These are phyloP conservation scores for Polyommatus iphigenia DNA, from an alignment of 2,888 invertebrate species.

Conservation along the genomic window DNA sequence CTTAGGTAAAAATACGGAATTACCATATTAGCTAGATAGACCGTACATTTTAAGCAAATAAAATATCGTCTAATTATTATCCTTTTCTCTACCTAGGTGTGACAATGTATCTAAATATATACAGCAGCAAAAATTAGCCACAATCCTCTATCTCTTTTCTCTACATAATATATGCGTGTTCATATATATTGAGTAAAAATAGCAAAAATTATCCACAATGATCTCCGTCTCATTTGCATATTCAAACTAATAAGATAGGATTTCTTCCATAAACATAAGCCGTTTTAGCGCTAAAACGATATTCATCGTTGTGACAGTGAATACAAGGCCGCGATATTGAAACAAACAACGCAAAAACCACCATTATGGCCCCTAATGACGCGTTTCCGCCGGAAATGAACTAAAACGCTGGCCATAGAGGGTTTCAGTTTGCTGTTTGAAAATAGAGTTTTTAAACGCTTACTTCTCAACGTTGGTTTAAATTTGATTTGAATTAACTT, in stretches of 20 bases:
- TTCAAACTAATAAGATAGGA: background rate
- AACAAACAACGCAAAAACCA: slow-evolving; percentile 40
- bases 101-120: too few relatives aligned
- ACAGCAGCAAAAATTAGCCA: too few relatives aligned
- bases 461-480: background rate
- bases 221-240: background rate
- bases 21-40: too few relatives aligned
- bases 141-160: too few relatives aligned
- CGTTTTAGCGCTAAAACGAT: slow-evolving; percentile 14
- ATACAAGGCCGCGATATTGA: slow-evolving; percentile 42
- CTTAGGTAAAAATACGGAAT: too few relatives aligned
- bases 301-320: slow-evolving; percentile 21
- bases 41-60: too few relatives aligned
- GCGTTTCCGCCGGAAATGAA: slow-evolving; percentile 50
- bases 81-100: too few relatives aligned
- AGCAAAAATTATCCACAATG: too few relatives aligned
- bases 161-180: too few relatives aligned
- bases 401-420: slow-evolving; percentile 20
- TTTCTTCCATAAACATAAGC: background rate
- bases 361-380: slow-evolving; percentile 57
- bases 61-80: too few relatives aligned
- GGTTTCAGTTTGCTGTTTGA: background rate
- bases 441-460: slow-evolving; percentile 10
- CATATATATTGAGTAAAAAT: too few relatives aligned
- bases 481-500: background rate